Percentiles rank a stretch among this genome's conserved stretches.
Evolutionary conservation across 1,140 invertebrate genomes (phyloP).

Genomic region (Penaeus indicus): DNA sequence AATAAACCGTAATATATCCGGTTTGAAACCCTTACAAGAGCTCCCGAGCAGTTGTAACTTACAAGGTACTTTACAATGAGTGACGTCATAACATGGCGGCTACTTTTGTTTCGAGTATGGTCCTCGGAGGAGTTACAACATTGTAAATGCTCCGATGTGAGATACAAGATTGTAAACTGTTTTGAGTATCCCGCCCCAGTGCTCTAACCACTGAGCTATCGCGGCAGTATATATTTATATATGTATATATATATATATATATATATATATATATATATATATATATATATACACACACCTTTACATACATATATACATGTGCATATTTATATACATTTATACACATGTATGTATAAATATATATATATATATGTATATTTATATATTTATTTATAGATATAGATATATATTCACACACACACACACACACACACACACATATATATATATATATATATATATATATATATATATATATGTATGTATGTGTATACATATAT

Average conservation of each 20-base stretch:
- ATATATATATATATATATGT: background rate
- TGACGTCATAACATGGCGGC: too few species aligned
- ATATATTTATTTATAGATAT: constrained; percentile 33
- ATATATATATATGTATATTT: constrained; percentile 37
- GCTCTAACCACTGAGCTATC: too few species aligned
- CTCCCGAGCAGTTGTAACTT: too few species aligned
- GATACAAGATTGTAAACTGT: too few species aligned
- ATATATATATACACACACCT: constrained; percentile 30
- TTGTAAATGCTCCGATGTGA: too few species aligned
- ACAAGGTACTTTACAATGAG: too few species aligned
- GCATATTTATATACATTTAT: constrained; percentile 24
- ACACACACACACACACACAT: constrained; percentile 26
- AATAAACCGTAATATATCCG: too few species aligned
- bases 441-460: constrained; percentile 38
- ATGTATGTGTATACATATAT: too few species aligned
- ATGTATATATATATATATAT: constrained; percentile 43
- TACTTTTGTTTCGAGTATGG: too few species aligned
- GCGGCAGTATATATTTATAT: background rate
- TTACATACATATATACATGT: constrained; percentile 23
- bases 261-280: constrained; percentile 40
- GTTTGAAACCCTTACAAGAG: too few species aligned
- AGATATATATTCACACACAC: constrained; percentile 29
- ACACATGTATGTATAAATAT: background rate
- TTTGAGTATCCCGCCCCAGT: too few species aligned
- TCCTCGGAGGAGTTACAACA: too few species aligned